These are phyloP conservation scores for Drosophila trapezifrons DNA, from an alignment of 1,140 invertebrate genomes.

Conservation along the genomic window DNA sequence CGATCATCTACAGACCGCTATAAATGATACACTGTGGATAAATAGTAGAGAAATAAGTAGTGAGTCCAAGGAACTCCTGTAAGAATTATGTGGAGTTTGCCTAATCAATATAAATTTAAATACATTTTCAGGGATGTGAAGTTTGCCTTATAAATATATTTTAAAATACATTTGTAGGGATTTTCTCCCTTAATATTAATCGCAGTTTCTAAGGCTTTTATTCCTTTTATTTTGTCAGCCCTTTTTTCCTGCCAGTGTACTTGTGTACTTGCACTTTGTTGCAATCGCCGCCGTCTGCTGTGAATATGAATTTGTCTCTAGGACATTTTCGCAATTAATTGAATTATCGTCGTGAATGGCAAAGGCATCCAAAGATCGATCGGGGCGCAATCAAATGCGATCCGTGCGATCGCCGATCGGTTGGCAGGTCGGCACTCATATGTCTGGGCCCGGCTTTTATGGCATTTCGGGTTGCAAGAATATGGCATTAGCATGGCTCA, in stretches of 20 bases:
- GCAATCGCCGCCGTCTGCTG: constrained; percentile 54
- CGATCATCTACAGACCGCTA: constrained; percentile 19
- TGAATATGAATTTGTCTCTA: constrained; percentile 83
- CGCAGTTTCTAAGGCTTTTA: not conserved
- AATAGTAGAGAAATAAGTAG: not conserved
- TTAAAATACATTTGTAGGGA: not conserved
- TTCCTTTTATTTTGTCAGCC: not conserved
- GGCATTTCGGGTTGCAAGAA: constrained; percentile 63
- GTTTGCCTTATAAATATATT: not conserved
- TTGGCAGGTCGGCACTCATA: constrained; percentile 59
- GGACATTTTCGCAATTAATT: constrained; percentile 83
- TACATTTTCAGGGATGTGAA: no score
- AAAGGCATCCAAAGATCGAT: constrained; percentile 65
- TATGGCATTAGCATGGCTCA: constrained; percentile 43
- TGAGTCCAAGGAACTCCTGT: not conserved
- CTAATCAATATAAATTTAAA: no score
- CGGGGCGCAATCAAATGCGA: constrained; percentile 69
- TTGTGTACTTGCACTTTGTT: constrained; percentile 60
- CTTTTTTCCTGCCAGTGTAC: constrained; percentile 5
- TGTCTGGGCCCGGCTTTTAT: constrained; percentile 46
- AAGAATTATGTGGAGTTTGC: no score
- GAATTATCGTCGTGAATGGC: constrained; percentile 83
- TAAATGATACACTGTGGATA: constrained; percentile 4
- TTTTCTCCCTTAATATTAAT: not conserved
- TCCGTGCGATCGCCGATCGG: constrained; percentile 50